A percentile compares a stretch with the other conserved stretches of the same genome.
phyloP scores from a whole-genome alignment of 23 tunicate species.

The Botrylloides violaceus region DNA sequence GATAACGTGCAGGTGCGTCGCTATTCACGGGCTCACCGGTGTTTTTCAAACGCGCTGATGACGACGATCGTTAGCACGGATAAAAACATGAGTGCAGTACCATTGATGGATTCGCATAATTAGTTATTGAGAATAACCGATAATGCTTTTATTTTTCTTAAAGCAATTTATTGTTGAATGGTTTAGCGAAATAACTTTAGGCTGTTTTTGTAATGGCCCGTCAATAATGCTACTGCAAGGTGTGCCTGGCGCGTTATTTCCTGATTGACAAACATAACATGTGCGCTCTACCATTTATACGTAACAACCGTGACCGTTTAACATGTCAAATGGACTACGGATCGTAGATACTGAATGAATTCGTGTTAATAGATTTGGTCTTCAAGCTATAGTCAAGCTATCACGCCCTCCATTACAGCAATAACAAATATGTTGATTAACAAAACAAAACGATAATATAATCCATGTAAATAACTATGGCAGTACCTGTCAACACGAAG shows the following conservation, averaged over 20 bases:
- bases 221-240: not conserved
- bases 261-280: not conserved
- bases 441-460: not conserved
- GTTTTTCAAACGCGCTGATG: too few species aligned
- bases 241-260: not conserved
- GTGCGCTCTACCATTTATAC: not conserved
- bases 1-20: not conserved
- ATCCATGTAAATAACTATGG: not conserved
- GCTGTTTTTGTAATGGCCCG: not conserved
- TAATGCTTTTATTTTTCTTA: not conserved
- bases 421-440: constrained; percentile 1
- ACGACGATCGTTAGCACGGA: too few species aligned
- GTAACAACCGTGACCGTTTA: constrained; percentile 8
- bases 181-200: not conserved
- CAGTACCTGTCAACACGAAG: not conserved
- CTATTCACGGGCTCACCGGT: not conserved
- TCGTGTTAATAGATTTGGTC: not conserved
- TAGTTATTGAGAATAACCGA: not conserved
- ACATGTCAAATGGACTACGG: constrained; percentile 32
- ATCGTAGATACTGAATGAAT: constrained; percentile 13
- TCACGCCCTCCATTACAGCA: not conserved
- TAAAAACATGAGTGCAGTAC: not conserved
- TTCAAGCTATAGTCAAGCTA: not conserved
- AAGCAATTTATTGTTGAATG: not conserved
- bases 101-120: not conserved